phyloP scores from a whole-genome alignment of 2,113 vertebrate species.

The Thalassoma bifasciatum region DNA sequence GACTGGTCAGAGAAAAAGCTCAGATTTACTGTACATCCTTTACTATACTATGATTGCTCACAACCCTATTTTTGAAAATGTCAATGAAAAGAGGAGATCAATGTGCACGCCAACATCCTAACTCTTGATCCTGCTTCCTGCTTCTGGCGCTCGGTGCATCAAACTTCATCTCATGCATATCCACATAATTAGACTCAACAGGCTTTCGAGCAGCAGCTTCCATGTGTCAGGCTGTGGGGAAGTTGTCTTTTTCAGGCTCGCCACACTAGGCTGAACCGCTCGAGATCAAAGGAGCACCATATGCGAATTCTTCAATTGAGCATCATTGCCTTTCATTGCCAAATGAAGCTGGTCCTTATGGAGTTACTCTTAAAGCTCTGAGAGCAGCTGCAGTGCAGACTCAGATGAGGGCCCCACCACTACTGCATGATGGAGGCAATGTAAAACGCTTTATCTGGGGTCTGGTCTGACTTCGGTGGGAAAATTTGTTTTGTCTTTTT shows the following conservation, averaged over 20 bases:
- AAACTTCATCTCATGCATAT: constrained; percentile 25
- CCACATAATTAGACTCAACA: constrained; percentile 32
- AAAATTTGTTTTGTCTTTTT: too few species aligned
- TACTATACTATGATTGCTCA: background rate
- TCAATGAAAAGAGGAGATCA: constrained; percentile 15
- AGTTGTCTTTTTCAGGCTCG: constrained; percentile 23
- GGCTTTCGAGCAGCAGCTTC: constrained; percentile 30
- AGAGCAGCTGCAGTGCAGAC: constrained; percentile 43
- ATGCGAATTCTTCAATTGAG: constrained; percentile 43
- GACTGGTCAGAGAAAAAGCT: too few species aligned
- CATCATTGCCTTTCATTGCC: constrained; percentile 30
- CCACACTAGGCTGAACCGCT: constrained; percentile 18
- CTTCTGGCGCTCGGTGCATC: constrained; percentile 4
- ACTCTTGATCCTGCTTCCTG: constrained; percentile 5
- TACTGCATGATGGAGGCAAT: background rate
- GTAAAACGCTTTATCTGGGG: too few species aligned
- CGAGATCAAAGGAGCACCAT: constrained; percentile 52
- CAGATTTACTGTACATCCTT: background rate
- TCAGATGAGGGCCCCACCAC: constrained; percentile 6
- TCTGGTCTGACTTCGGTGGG: too few species aligned
- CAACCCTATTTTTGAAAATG: background rate
- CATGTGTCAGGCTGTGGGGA: constrained; percentile 23
- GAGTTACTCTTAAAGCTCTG: constrained; percentile 10
- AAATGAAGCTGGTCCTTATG: constrained; percentile 35
- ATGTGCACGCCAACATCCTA: constrained; percentile 10